phyloP scores from a whole-genome alignment of 2,888 invertebrate genomes.

The Phortica okadai region DNA sequence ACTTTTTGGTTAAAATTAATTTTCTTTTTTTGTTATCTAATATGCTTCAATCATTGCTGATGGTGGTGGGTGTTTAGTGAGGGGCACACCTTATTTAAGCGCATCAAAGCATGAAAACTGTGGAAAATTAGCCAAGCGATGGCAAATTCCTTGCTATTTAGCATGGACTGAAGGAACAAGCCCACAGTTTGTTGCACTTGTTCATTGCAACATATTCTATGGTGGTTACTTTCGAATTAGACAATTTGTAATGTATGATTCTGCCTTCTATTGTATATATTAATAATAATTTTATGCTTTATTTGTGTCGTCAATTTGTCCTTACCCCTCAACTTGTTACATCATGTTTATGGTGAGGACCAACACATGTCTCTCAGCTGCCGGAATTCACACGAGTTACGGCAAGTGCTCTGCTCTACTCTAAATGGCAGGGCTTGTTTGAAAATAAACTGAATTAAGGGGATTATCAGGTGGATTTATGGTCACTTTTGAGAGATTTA shows the following conservation, averaged over 20 bases:
- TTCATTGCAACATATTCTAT: not conserved
- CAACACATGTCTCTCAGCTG: slow-evolving; percentile 13
- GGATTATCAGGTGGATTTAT: slow-evolving; percentile 44
- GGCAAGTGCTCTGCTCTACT: slow-evolving; percentile 30
- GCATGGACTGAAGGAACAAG: not conserved
- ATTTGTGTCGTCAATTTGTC: slow-evolving; percentile 60
- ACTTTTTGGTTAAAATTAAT: slow-evolving; percentile 26
- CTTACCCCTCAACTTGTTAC: slow-evolving; percentile 31
- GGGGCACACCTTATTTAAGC: not conserved
- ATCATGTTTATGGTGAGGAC: not conserved
- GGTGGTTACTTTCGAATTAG: slow-evolving; percentile 9
- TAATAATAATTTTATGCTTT: slow-evolving; percentile 70
- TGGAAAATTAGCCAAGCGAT: slow-evolving; percentile 2
- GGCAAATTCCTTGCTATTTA: slow-evolving; percentile 30
- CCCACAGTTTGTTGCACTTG: slow-evolving; percentile 10
- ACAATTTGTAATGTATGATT: slow-evolving; percentile 3
- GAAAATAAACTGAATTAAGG: slow-evolving; percentile 13
- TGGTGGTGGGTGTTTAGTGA: not conserved
- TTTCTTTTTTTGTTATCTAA: slow-evolving; percentile 17
- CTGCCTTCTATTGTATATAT: slow-evolving; percentile 51
- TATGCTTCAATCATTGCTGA: not conserved
- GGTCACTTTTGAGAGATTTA: not conserved
- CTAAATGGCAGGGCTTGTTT: not conserved
- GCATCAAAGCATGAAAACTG: slow-evolving; percentile 19
- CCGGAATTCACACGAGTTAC: slow-evolving; percentile 32